Evolutionary conservation across 2,888 invertebrate genomes (phyloP).

Genomic region (Meghimatium bilineatum): DNA sequence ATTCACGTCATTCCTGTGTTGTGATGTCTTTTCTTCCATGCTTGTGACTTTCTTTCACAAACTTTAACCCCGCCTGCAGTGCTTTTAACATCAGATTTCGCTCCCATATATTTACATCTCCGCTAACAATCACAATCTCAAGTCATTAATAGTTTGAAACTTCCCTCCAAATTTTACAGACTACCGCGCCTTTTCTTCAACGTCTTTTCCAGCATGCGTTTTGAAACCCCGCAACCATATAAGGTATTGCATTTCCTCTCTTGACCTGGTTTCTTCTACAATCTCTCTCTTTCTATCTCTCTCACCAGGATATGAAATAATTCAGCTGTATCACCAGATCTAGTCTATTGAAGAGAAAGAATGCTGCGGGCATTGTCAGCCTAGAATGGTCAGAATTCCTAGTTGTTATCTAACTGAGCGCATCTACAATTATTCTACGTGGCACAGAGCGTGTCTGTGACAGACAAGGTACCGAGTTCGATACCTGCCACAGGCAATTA

Average conservation of each 20-base stretch:
- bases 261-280: not conserved
- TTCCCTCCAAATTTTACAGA: not conserved
- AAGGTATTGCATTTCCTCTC: not conserved
- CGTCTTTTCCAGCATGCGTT: not conserved
- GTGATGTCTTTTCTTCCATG: not conserved
- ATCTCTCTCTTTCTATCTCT: not conserved
- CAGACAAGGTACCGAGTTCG: too few relatives aligned
- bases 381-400: not conserved
- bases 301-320: not conserved
- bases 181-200: not conserved
- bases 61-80: not conserved
- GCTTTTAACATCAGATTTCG: not conserved
- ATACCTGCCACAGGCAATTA: too few relatives aligned
- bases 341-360: not conserved
- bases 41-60: not conserved
- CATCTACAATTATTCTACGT: not conserved
- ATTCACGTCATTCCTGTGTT: too few relatives aligned
- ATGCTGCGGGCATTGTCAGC: not conserved
- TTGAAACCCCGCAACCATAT: not conserved
- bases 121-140: too few relatives aligned
- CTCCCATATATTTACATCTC: not conserved
- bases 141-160: not conserved
- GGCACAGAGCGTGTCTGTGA: too few relatives aligned
- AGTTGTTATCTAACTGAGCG: not conserved
- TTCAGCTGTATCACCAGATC: not conserved